Conservation (phyloP, 2,888 invertebrate species). For the Conistra vaccinii region DNA sequence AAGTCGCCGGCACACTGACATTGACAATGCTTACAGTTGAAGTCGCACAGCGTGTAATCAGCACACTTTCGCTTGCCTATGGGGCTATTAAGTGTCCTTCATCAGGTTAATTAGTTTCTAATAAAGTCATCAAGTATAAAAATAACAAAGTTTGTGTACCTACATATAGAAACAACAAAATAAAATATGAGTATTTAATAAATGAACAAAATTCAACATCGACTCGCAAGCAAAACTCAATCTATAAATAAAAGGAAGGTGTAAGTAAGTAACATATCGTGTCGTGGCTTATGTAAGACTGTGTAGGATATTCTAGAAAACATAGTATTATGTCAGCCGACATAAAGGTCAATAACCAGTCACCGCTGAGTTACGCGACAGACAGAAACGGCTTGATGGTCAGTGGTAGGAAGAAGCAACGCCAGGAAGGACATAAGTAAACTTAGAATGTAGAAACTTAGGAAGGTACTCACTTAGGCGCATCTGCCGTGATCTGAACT, state of each 20-base stretch:
- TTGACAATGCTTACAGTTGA: constrained; percentile 76
- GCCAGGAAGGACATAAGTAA: not conserved
- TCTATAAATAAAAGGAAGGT: constrained; percentile 3
- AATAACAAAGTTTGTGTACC: not conserved
- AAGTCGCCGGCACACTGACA: constrained; percentile 81
- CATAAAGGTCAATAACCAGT: constrained; percentile 26
- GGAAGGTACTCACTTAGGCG: constrained; percentile 84
- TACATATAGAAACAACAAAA: not conserved
- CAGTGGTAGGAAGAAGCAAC: not conserved
- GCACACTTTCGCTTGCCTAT: constrained; percentile 72
- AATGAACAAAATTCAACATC: not conserved
- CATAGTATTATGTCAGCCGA: constrained; percentile 25
- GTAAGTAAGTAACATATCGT: constrained; percentile 1
- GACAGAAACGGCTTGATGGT: not conserved
- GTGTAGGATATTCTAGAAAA: constrained; percentile 3
- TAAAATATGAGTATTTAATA: not conserved
- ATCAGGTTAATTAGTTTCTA: constrained; percentile 3
- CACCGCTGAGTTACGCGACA: constrained; percentile 10
- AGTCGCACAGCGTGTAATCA: constrained; percentile 75
- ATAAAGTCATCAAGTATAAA: not conserved
- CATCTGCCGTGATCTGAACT: constrained; percentile 82
- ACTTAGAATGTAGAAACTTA: constrained; percentile 2
- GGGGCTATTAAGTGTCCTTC: constrained; percentile 36
- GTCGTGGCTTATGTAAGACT: not conserved
- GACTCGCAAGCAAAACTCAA: constrained; percentile 43